Percentiles rank a stretch among this genome's conserved stretches.
Conservation (phyloP, 2,888 invertebrate species). For the Drosophila pegasa region DNA sequence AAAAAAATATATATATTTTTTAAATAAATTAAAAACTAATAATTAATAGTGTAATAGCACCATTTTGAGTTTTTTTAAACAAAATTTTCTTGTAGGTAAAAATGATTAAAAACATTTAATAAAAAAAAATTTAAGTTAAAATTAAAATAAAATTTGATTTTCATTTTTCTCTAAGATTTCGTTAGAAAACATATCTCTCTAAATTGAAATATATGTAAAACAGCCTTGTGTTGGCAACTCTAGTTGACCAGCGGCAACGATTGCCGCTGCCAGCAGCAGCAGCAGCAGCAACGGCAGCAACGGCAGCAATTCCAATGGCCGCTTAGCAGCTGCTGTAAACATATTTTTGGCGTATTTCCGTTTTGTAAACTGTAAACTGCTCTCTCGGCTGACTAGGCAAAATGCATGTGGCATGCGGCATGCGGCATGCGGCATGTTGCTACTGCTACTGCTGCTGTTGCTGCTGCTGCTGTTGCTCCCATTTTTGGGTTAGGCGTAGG, state of each 20-base stretch:
- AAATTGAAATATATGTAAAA: no score
- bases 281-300: constrained; percentile 16
- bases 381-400: constrained; percentile 39
- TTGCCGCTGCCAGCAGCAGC: constrained; percentile 9
- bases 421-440: constrained; percentile 37
- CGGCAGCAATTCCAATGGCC: constrained; percentile 41
- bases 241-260: constrained; percentile 33
- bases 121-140: no score
- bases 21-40: no score
- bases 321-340: constrained; percentile 71
- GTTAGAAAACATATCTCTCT: no score
- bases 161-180: no score
- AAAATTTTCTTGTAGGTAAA: no score
- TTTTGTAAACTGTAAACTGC: constrained; percentile 63
- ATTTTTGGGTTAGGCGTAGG: constrained; percentile 75
- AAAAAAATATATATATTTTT: no score
- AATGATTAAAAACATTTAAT: no score
- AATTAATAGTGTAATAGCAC: no score
- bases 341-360: constrained; percentile 75
- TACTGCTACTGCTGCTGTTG: constrained; percentile 17
- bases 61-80: no score
- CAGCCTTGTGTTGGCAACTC: constrained; percentile 34
- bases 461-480: constrained; percentile 58
- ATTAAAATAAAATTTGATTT: no score
- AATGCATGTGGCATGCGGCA: constrained; percentile 43